Percentiles rank a stretch among this genome's conserved stretches.
Evolutionary conservation across 2,888 invertebrate species (phyloP).

Genomic region (Craniophora ligustri): DNA sequence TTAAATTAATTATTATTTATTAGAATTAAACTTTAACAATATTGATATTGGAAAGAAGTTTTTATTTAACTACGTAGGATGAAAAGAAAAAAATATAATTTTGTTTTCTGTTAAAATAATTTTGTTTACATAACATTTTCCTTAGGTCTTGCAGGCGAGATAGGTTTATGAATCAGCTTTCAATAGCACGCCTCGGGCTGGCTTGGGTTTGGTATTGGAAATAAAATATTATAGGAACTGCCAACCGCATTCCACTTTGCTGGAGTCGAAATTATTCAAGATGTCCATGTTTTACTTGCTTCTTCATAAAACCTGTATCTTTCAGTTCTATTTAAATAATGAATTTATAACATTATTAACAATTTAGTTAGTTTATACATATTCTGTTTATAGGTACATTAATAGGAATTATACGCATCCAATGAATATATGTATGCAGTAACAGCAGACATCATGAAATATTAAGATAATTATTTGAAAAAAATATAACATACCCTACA

Average conservation of each 20-base stretch:
- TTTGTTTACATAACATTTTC: slow-evolving; percentile 37
- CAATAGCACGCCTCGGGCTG: slow-evolving; percentile 13
- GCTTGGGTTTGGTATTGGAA: slow-evolving; percentile 11
- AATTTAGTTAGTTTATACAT: too few relatives aligned
- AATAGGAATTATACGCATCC: too few relatives aligned
- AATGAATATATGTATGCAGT: too few relatives aligned
- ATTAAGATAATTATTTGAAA: too few relatives aligned
- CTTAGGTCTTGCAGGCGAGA: slow-evolving; percentile 16
- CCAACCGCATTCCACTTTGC: neutral
- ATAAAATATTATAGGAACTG: neutral
- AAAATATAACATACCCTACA: too few relatives aligned
- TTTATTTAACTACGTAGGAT: slow-evolving; percentile 10
- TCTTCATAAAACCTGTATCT: too few relatives aligned
- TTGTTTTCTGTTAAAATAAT: slow-evolving; percentile 25
- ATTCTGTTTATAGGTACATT: neutral
- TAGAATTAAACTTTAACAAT: too few relatives aligned
- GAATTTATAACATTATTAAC: too few relatives aligned
- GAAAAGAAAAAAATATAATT: slow-evolving; percentile 31
- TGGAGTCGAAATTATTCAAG: slow-evolving; percentile 9
- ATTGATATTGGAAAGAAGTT: slow-evolving; percentile 11
- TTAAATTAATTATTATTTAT: slow-evolving; percentile 11
- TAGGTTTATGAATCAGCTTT: slow-evolving; percentile 34
- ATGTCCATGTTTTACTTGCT: too few relatives aligned
- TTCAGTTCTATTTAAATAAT: too few relatives aligned
- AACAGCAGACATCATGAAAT: too few relatives aligned